Percentiles rank a stretch among this genome's conserved stretches.
These are phyloP conservation scores for Eremobia ochroleuca DNA, from an alignment of 2,888 invertebrate species.

Conservation along the genomic window DNA sequence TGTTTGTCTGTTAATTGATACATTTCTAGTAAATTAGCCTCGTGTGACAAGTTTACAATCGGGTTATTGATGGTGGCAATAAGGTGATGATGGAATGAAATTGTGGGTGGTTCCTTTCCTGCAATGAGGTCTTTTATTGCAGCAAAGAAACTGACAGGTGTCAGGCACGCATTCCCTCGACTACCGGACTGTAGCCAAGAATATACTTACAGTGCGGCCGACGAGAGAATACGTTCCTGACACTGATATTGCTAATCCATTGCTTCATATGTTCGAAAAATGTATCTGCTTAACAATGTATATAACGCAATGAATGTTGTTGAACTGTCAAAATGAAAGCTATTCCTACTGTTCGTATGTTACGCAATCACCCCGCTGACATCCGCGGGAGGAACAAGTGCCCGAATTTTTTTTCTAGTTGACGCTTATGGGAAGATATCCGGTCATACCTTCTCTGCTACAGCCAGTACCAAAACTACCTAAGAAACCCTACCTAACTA, in stretches of 20 bases:
- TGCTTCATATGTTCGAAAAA: not conserved
- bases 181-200: too few relatives aligned
- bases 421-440: not conserved
- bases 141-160: too few relatives aligned
- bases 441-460: not conserved
- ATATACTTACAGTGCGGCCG: too few relatives aligned
- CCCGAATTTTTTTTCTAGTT: not conserved
- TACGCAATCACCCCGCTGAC: not conserved
- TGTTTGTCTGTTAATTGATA: slow-evolving; percentile 67
- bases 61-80: slow-evolving; percentile 26
- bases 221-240: too few relatives aligned
- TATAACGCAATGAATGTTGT: not conserved
- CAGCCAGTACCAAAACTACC: not conserved
- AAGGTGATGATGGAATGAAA: slow-evolving; percentile 20
- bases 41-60: slow-evolving; percentile 35
- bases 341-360: not conserved
- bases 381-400: too few relatives aligned
- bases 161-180: too few relatives aligned
- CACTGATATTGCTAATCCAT: not conserved
- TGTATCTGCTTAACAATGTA: too few relatives aligned
- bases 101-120: not conserved
- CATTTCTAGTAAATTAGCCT: slow-evolving; percentile 68
- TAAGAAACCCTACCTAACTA: slow-evolving; percentile 24
- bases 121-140: not conserved
- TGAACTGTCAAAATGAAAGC: not conserved